Percentiles rank a stretch among this genome's conserved stretches.
Conservation (phyloP, 2,888 invertebrate genomes). For the Idaea biselata region DNA sequence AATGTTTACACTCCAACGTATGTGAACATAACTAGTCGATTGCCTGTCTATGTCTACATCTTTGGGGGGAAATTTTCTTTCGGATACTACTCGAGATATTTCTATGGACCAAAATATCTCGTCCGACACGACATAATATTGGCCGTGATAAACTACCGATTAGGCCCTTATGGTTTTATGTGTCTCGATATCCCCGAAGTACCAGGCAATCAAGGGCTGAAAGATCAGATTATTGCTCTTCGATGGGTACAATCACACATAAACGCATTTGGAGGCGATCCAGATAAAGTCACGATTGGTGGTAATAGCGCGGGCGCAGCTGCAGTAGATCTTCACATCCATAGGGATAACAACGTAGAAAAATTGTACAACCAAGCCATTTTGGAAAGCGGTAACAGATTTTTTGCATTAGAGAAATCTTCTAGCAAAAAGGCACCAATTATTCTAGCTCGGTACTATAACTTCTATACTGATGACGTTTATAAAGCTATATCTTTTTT, state of each 20-base stretch:
- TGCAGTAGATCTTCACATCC: constrained; percentile 47
- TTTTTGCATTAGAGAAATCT: constrained; percentile 25
- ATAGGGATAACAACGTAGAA: constrained; percentile 33
- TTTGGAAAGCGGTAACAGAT: constrained; percentile 41
- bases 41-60: constrained; percentile 55
- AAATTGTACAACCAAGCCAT: constrained; percentile 42
- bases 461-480: constrained; percentile 30
- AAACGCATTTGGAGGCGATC: constrained; percentile 51
- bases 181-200: constrained; percentile 51
- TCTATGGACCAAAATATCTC: constrained; percentile 43
- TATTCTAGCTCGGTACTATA: constrained; percentile 37
- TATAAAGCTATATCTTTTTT: constrained; percentile 41
- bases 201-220: constrained; percentile 58
- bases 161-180: constrained; percentile 59
- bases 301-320: constrained; percentile 53
- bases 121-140: constrained; percentile 46
- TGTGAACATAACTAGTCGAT: constrained; percentile 30
- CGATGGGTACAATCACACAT: constrained; percentile 55
- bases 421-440: constrained; percentile 33
- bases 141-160: constrained; percentile 46
- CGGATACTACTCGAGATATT: constrained; percentile 35
- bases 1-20: constrained; percentile 69
- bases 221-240: constrained; percentile 51
- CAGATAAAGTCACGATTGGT: constrained; percentile 43
- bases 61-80: constrained; percentile 48